Evolutionary conservation across 2,113 vertebrate species (phyloP).

Genomic region (Podiceps cristatus): DNA sequence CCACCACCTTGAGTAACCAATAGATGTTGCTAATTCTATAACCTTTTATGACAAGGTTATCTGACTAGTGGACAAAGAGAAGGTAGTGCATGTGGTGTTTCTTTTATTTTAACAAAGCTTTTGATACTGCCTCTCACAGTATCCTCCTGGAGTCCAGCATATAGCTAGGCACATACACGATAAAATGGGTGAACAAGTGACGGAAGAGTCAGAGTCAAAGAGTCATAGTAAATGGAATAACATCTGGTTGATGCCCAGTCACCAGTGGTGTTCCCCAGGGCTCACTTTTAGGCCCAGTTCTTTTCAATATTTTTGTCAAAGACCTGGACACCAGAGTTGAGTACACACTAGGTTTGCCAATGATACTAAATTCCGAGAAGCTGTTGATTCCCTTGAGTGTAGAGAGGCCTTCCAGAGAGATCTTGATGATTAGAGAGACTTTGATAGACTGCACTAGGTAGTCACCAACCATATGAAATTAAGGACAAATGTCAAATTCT

Average conservation of each 20-base stretch:
- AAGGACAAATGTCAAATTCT: background rate
- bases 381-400: background rate
- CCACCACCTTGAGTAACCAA: background rate
- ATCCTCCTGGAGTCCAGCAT: background rate
- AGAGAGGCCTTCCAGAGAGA: background rate
- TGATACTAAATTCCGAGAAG: background rate
- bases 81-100: background rate
- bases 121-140: background rate
- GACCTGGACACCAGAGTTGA: accelerated
- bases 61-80: background rate
- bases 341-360: background rate
- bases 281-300: background rate
- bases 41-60: background rate
- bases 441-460: background rate
- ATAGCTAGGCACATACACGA: background rate
- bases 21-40: background rate
- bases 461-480: background rate
- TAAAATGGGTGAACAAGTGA: background rate
- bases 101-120: background rate
- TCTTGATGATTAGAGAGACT: background rate
- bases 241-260: background rate
- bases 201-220: background rate
- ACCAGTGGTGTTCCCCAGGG: background rate
- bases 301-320: background rate
- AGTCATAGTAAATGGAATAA: background rate